Evolutionary conservation across 23 tunicate genomes (phyloP).

Genomic region (Styela clava): DNA sequence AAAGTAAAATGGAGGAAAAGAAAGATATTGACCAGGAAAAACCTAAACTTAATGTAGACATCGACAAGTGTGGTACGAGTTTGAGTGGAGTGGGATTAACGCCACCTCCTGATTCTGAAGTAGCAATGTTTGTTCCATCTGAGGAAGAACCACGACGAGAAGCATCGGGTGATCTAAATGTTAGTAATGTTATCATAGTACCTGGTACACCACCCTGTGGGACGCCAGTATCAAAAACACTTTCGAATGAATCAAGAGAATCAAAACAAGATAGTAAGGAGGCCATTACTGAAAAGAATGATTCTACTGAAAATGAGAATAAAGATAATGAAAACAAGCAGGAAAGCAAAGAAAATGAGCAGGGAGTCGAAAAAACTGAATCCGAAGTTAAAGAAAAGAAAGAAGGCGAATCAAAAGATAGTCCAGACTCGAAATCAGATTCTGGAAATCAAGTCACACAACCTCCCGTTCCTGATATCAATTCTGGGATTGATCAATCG

Average conservation of each 20-base stretch:
- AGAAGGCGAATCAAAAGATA: neutral
- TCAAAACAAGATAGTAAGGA: conserved; percentile 8
- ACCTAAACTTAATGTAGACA: neutral
- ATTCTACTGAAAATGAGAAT: neutral
- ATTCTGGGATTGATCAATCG: neutral
- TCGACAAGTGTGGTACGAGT: neutral
- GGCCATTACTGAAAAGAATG: neutral
- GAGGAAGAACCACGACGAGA: conserved; percentile 26
- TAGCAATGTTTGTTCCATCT: conserved; percentile 13
- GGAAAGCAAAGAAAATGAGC: no score
- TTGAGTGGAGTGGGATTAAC: conserved; percentile 57
- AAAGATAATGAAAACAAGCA: neutral
- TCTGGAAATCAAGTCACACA: neutral
- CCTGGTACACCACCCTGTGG: conserved; percentile 12
- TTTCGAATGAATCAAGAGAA: neutral
- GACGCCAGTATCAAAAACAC: neutral
- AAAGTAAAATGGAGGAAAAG: neutral
- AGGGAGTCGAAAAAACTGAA: neutral
- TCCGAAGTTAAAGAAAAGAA: neutral
- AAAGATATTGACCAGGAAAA: neutral
- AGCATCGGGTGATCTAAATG: neutral
- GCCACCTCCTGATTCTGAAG: conserved; percentile 48
- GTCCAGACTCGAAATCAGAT: neutral
- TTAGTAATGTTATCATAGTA: conserved; percentile 20
- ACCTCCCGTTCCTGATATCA: neutral